These are phyloP conservation scores for Agrotis clavis DNA, from an alignment of 2,888 invertebrate species.

Conservation along the genomic window DNA sequence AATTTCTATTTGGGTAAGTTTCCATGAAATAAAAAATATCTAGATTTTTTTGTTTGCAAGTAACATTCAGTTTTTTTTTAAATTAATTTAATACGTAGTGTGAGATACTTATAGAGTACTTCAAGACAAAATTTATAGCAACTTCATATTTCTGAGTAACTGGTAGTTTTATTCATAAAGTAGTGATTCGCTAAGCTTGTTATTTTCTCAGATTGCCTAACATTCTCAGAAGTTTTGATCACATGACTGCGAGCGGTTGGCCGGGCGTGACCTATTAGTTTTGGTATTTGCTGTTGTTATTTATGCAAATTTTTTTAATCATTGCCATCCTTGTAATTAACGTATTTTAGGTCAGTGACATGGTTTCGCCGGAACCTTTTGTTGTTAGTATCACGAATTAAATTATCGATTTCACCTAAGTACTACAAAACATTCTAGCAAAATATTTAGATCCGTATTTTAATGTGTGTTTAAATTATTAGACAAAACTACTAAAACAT, in stretches of 20 bases:
- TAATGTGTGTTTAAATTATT: constrained; percentile 4
- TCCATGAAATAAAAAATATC: background rate
- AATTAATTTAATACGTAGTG: background rate
- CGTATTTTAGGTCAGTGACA: constrained; percentile 23
- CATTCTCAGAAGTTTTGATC: constrained; percentile 58
- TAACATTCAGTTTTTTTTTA: too few relatives aligned
- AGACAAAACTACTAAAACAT: background rate
- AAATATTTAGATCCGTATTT: background rate
- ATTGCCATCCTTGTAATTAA: constrained; percentile 11
- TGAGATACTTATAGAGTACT: constrained; percentile 8
- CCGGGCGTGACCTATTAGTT: constrained; percentile 55
- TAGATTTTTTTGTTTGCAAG: background rate
- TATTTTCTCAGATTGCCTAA: constrained; percentile 61
- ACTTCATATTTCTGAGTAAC: constrained; percentile 23
- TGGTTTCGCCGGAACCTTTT: background rate
- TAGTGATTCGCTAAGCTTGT: constrained; percentile 37
- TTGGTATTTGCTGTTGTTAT: constrained; percentile 54
- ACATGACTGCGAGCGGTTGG: constrained; percentile 54
- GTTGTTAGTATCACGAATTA: background rate
- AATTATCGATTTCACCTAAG: constrained; percentile 6
- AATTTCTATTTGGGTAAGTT: background rate
- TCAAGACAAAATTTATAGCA: constrained; percentile 14
- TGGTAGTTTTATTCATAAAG: constrained; percentile 41
- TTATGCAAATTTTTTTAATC: constrained; percentile 39
- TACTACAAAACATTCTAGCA: background rate